Evolutionary conservation across 92 coral and sea anemone species (phyloP).

Genomic region (Epizoanthus ramosus): DNA sequence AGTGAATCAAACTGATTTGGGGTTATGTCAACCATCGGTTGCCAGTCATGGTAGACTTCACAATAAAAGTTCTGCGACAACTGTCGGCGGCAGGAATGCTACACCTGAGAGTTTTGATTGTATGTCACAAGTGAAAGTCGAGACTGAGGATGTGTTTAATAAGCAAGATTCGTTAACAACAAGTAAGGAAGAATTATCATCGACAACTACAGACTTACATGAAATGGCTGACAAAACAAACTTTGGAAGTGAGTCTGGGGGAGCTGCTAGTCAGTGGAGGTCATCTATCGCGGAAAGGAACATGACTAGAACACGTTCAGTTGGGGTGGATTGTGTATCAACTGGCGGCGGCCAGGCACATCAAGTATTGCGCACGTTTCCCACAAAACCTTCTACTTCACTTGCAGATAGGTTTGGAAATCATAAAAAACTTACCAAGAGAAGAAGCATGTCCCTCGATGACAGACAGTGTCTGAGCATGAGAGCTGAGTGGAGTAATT

Average conservation of each 20-base stretch:
- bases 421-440: background rate
- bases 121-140: background rate
- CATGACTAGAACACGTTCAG: background rate
- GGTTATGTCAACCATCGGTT: background rate
- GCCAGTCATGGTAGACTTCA: background rate
- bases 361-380: too few species aligned
- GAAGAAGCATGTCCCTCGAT: constrained; percentile 37
- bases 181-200: too few species aligned
- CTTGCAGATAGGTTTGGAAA: background rate
- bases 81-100: background rate
- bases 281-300: background rate
- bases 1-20: background rate
- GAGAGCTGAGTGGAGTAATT: background rate
- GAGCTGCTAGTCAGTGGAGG: background rate
- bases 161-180: background rate
- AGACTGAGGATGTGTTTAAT: background rate
- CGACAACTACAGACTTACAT: too few species aligned
- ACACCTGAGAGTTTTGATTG: background rate
- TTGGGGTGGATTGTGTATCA: constrained; percentile 16
- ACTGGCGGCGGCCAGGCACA: background rate
- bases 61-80: background rate
- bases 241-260: constrained; percentile 1
- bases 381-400: background rate
- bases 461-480: background rate
- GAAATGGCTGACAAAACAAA: background rate